A percentile compares a stretch with the other conserved stretches of the same genome.
Evolutionary conservation across 92 coral and sea anemone genomes (phyloP).

Genomic region (Nematostella vectensis): DNA sequence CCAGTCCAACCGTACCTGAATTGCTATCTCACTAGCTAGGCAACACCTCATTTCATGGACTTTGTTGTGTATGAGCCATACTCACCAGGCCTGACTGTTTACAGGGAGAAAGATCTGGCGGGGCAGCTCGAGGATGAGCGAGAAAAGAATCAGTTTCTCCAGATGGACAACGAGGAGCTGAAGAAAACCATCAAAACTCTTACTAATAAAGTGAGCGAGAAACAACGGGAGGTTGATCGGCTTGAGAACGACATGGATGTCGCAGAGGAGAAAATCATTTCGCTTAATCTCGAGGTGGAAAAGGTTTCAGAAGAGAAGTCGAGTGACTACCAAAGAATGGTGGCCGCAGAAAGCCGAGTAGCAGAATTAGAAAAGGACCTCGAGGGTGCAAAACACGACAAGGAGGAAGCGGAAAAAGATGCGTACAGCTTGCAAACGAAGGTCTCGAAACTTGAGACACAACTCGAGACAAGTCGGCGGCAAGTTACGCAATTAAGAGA

Average conservation of each 20-base stretch:
- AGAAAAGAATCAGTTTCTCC: constrained; percentile 49
- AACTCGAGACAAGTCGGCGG: constrained; percentile 75
- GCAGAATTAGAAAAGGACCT: constrained; percentile 83
- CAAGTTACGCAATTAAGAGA: constrained; percentile 69
- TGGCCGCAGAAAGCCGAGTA: constrained; percentile 70
- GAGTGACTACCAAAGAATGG: constrained; percentile 69
- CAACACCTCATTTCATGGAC: no score
- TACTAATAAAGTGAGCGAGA: constrained; percentile 31
- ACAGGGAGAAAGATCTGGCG: constrained; percentile 47
- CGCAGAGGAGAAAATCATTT: constrained; percentile 87
- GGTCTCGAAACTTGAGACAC: constrained; percentile 83
- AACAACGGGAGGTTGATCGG: constrained; percentile 68
- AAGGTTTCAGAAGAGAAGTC: constrained; percentile 70
- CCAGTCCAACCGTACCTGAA: no score
- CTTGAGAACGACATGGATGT: constrained; percentile 88
- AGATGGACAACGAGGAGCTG: constrained; percentile 52
- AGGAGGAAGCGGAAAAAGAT: constrained; percentile 84
- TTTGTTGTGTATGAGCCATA: no score
- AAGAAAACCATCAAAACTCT: constrained; percentile 31
- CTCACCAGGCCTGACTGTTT: no score
- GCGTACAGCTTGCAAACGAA: constrained; percentile 59
- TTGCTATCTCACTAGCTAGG: no score
- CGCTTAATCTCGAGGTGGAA: constrained; percentile 78
- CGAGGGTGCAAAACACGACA: constrained; percentile 63
- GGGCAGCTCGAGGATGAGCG: constrained; percentile 57